Base-by-base conservation (phyloP, 2,797 vertebrate genomes). In the Aselliscus stoliczkanus region DNA sequence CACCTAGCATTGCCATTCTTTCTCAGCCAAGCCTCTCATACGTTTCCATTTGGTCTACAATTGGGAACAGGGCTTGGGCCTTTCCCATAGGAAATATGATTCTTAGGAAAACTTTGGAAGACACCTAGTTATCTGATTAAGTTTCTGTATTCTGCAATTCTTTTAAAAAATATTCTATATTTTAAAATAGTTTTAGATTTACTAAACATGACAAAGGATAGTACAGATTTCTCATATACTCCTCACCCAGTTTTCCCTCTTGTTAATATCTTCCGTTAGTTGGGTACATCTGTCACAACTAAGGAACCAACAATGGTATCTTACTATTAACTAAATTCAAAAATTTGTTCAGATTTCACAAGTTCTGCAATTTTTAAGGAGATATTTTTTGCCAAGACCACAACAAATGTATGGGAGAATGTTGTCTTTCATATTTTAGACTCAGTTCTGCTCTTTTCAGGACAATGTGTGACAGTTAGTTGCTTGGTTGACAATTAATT, bases 401-500 rank as follows among this genome's bases (percentile, higher is more conserved):
- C 9, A 37, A 80, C 27, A 9, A 17, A 64, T 64, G 4, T 20
- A 42, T 44, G 47, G 23, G 39, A 52, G 14, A 73, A 15, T 58
- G 11, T 84, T 44, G 39, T 13, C 39, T 80, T 11, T 47, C 73
- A 9, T 60, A 54, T 95, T 76, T 95, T 81, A 84, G 31, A 75
- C 29, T 90, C 29, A 80, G 27, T 11, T 93, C 37, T 93, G 21
- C 13, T 82, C 31, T 42, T 90, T 90, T 85, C 25, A 58, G 70
- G 15, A 87, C 25, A 90, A 76, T 10, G 12, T 67, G 39, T 76
- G 39, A 76, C 47, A 83, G 8, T 93, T 75, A 39, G 15, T 89
- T 62, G 12, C 60, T 84, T 90, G 29, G 20, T 34, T 93, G 39
- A 75, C 13, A 83, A 67, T 76, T 76, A 70, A 85, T 86, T 90